Conservation (phyloP, 1,140 invertebrate genomes). For the Megalopta genalis region DNA sequence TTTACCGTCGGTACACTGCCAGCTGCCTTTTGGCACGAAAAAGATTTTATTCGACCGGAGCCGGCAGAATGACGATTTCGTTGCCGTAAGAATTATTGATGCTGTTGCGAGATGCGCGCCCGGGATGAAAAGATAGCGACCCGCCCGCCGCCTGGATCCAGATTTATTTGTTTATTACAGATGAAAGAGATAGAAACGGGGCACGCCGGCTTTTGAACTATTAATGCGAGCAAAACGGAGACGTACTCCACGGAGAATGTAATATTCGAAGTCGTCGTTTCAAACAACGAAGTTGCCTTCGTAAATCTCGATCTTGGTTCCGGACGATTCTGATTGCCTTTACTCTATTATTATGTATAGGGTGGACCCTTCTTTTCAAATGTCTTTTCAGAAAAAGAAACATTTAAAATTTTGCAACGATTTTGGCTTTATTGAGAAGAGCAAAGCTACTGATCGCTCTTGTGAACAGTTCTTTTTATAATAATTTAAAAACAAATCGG, state of each 20-base stretch:
- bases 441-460: too few species aligned
- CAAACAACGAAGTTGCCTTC: neutral
- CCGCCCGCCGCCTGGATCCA: neutral
- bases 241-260: neutral
- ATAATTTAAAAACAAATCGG: too few species aligned
- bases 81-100: neutral
- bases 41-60: slow-evolving; percentile 2
- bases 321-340: neutral
- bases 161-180: neutral
- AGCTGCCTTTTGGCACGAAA: neutral
- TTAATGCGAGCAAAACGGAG: neutral
- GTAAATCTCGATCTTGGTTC: neutral
- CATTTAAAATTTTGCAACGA: too few species aligned
- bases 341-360: neutral
- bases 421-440: too few species aligned
- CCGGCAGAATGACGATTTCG: slow-evolving; percentile 6
- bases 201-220: too few species aligned
- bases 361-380: too few species aligned
- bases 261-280: neutral
- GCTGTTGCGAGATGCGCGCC: neutral
- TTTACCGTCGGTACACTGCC: neutral
- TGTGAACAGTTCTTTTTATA: too few species aligned
- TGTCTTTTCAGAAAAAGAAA: too few species aligned
- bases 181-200: too few species aligned
- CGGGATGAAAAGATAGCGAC: neutral